phyloP scores from a whole-genome alignment of 2,113 vertebrate species.

The Lophotis ruficrista region DNA sequence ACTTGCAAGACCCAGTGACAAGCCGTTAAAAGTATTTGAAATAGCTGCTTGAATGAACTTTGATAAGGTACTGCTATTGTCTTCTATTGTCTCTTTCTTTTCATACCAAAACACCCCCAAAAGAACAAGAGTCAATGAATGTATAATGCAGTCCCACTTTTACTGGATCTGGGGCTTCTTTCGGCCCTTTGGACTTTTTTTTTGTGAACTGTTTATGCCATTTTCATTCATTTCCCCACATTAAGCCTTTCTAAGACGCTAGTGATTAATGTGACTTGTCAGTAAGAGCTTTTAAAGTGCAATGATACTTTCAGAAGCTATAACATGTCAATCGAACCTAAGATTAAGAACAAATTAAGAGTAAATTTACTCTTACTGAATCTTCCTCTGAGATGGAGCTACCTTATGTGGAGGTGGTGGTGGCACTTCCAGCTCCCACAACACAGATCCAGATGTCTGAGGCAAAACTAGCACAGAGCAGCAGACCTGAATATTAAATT shows the following conservation, averaged over 20 bases:
- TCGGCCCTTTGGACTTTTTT: conserved; percentile 70
- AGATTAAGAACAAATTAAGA: conserved; percentile 72
- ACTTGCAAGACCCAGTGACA: conserved; percentile 93
- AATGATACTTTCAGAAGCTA: conserved; percentile 66
- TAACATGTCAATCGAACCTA: conserved; percentile 23
- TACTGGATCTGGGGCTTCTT: conserved; percentile 75
- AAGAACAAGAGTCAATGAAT: conserved; percentile 90
- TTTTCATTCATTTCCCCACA: conserved; percentile 77
- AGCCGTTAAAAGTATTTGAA: conserved; percentile 96
- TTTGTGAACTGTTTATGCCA: conserved; percentile 75
- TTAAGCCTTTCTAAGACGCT: conserved; percentile 65
- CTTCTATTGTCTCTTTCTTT: conserved; percentile 81
- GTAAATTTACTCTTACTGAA: conserved; percentile 61
- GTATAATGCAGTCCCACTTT: conserved; percentile 85
- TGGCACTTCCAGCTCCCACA: neutral
- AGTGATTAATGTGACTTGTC: conserved; percentile 72
- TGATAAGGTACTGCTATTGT: conserved; percentile 90
- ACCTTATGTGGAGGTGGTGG: neutral
- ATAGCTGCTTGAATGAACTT: conserved; percentile 90
- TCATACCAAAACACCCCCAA: conserved; percentile 82
- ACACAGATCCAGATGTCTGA: neutral
- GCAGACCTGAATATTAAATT: neutral
- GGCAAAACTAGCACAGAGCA: neutral
- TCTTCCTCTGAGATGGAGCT: neutral
- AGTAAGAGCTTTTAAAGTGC: conserved; percentile 67